Base-by-base conservation (phyloP, 2,113 vertebrate species). In the Protomyctophum bolini region DNA sequence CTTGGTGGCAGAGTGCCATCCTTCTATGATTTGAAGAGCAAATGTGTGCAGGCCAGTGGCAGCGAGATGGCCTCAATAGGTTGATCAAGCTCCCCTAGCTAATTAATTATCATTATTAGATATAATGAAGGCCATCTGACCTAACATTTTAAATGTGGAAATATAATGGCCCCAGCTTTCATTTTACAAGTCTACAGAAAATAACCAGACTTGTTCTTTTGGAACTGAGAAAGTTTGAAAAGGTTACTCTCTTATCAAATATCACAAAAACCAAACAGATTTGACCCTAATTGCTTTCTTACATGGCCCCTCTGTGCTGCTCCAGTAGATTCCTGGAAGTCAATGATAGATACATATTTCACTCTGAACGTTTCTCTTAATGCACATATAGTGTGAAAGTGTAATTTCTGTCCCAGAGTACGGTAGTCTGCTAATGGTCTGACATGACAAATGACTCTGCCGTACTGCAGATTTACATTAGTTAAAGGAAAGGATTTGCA, bases 1-100 rank as follows among this genome's bases (percentile, higher is more conserved):
- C 66, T 81, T 47, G 21, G 68, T 85, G 84, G 88, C 81, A 78
- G 65, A 64, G 68, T 79, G 91, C 84, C 86, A 83, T 80, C 62
- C 59, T 75, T 63, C 65, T 65, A 48, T 76, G 68, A 84, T 80
- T 83, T 79, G 64, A 83, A 75, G 77, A 77, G 70, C 60, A 81
- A 70, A 76, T 67, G 68, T 61, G 75, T 58, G 63, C 77, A 65
- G 66, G 65, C 66, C 41, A 41, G 8, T 80, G 68, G 55, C 7
- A 75, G 50, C 72, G 8, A 73, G 70, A 63, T n/a, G 73, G 29
- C 48, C 9, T 45, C n/a, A 66, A 63, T 73, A 12, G 70, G 57
- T 11, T 63, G 52, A 82, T 70, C 58, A 46, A 45, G 41, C 33
- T 41, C 65, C 8, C n/a, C 28, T 47, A 57, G 54, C 10, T 67